Percentiles rank a stretch among this genome's conserved stretches.
Evolutionary conservation across 1,140 invertebrate species (phyloP).

Genomic region (Heliconius hermathena): DNA sequence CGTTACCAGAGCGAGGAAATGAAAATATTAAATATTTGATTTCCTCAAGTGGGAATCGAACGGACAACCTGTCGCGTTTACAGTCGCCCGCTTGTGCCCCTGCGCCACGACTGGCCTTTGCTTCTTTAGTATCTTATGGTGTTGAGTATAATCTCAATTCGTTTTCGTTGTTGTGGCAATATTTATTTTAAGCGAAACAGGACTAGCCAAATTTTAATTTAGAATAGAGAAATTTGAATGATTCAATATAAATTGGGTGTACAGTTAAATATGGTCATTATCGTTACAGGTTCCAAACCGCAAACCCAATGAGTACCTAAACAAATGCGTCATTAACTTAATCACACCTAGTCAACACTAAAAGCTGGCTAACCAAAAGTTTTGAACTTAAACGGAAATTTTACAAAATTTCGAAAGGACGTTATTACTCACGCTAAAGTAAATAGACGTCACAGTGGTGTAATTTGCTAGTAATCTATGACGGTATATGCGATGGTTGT

Average conservation of each 20-base stretch:
- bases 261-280: neutral
- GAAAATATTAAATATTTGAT: too few relatives aligned
- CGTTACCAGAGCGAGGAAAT: too few relatives aligned
- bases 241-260: neutral
- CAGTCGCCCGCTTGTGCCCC: too few relatives aligned
- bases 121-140: too few relatives aligned
- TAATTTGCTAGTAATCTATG: neutral
- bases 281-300: neutral
- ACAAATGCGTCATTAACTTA: constrained; percentile 13
- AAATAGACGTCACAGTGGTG: neutral
- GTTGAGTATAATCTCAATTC: too few relatives aligned
- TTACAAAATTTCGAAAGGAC: neutral
- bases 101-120: too few relatives aligned
- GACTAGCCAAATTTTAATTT: neutral
- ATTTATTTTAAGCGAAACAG: neutral
- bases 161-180: too few relatives aligned
- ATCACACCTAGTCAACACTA: neutral
- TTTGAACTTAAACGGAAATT: constrained; percentile 3
- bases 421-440: neutral
- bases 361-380: constrained; percentile 2
- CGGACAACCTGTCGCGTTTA: too few relatives aligned
- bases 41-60: too few relatives aligned
- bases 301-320: neutral
- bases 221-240: neutral
- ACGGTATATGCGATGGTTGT: neutral